These are phyloP conservation scores for Pseudanteris insignis DNA, from an alignment of 2,888 invertebrate species.

Conservation along the genomic window DNA sequence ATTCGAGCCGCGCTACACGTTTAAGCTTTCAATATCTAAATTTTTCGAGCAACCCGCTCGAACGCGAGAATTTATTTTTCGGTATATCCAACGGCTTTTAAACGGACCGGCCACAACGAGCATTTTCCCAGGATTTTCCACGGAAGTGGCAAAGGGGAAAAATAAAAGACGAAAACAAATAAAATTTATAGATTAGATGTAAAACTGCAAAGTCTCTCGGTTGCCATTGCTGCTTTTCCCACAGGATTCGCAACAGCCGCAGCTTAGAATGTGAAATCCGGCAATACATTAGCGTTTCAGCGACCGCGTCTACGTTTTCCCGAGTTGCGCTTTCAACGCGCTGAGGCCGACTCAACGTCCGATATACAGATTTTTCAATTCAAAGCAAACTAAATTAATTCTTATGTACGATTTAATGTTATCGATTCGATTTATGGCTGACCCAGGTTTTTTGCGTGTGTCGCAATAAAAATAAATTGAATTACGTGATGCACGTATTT, in stretches of 20 bases:
- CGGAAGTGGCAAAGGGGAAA: conserved; percentile 28
- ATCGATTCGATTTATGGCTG: neutral
- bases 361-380: conserved; percentile 22
- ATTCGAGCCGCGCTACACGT: neutral
- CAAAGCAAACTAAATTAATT: neutral
- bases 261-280: conserved; percentile 46
- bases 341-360: conserved; percentile 16
- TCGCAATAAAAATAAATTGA: no score
- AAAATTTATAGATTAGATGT: conserved; percentile 46
- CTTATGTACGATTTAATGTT: neutral
- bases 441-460: no score
- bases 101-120: conserved; percentile 11
- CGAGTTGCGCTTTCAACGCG: conserved; percentile 30
- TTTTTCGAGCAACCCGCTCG: conserved; percentile 5
- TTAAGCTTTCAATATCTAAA: conserved; percentile 18
- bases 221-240: conserved; percentile 44
- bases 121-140: conserved; percentile 43
- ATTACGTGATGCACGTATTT: no score
- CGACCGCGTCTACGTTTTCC: conserved; percentile 44
- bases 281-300: conserved; percentile 45
- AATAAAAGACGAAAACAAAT: conserved; percentile 33
- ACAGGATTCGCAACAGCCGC: conserved; percentile 45
- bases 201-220: conserved; percentile 43
- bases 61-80: conserved; percentile 18
- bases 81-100: conserved; percentile 30